phyloP scores from a whole-genome alignment of 2,797 vertebrate genomes.

The Sebastes diploproa region DNA sequence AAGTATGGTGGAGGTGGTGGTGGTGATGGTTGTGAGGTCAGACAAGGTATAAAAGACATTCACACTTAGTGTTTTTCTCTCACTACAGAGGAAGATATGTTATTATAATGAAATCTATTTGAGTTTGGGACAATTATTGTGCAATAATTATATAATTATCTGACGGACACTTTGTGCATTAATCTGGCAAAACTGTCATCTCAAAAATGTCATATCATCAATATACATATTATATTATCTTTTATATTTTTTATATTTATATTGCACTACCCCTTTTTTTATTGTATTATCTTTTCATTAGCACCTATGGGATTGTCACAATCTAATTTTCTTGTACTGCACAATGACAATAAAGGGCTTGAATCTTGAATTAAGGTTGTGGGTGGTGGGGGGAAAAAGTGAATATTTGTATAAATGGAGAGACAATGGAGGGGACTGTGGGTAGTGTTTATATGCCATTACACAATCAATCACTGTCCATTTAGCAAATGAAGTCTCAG shows the following conservation, averaged over 20 bases:
- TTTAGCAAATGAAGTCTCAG: slow-evolving; percentile 12
- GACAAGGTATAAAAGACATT: not conserved
- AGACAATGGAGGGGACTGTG: not conserved
- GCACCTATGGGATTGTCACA: too few relatives aligned
- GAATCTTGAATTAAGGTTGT: not conserved
- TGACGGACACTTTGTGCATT: too few relatives aligned
- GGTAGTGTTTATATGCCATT: not conserved
- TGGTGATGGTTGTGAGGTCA: not conserved
- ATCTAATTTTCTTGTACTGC: too few relatives aligned
- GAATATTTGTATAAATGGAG: not conserved
- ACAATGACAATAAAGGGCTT: too few relatives aligned
- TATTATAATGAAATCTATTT: not conserved
- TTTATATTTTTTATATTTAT: too few relatives aligned
- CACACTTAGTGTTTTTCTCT: not conserved
- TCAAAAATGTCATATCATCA: too few relatives aligned
- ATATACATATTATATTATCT: too few relatives aligned
- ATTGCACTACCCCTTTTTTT: too few relatives aligned
- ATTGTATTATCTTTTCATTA: too few relatives aligned
- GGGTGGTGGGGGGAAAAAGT: not conserved
- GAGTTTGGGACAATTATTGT: not conserved
- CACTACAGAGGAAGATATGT: not conserved
- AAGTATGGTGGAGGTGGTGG: not conserved
- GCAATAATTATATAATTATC: too few relatives aligned
- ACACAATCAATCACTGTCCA: slow-evolving; percentile 23
- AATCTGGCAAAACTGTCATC: too few relatives aligned